Base-by-base conservation (phyloP, 2,797 vertebrate genomes). In the Danio choprae region DNA sequence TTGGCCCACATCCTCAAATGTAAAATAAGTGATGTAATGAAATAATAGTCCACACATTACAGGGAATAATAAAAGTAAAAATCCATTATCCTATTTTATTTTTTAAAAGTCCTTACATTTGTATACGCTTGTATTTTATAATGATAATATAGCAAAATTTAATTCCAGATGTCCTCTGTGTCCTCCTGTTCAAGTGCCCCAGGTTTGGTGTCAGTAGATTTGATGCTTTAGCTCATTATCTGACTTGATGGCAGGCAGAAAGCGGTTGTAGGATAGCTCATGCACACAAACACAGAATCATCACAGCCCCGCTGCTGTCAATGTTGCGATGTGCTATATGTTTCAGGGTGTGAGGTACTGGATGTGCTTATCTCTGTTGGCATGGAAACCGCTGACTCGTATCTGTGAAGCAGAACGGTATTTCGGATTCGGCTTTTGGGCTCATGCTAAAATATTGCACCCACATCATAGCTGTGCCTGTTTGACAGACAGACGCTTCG, bases 241-340 rank as follows among this genome's bases (percentile, higher is more conserved):
- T 67, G 8, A 43, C 41, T 72, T 4, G 4, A 44, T 44, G 5
- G 20, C 70, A 59, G 74, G 3, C 15, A 46, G 29, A 75, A 36
- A 56, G 40, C 70, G n/a, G 20, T 40, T 46, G 3, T 46, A 60
- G 11, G 10, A 56, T 59, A 69, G 29, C 41, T 40, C 10, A 9
- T 16, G 43, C 74, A 85, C 44, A 60, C 74, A 74, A 82, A 81
- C 83, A 77, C 81, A 83, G 62, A 69, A 76, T 80, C 20, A 58
- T 76, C 53, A 75, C 77, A 74, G 71, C 68, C 55, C 48, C 29
- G 29, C 29, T 77, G 11, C 51, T 59, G 43, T 60, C 41, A 15
- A 43, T 6, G 15, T 44, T 55, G 12, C 7, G 13, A 20, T 55
- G 18, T 59, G n/a, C 48, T 63, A 40, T 59, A 40, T 75, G 65